Percentiles rank a stretch among this genome's conserved stretches.
Conservation (phyloP, 2,888 invertebrate genomes). For the Ormyrus nitidulus region DNA sequence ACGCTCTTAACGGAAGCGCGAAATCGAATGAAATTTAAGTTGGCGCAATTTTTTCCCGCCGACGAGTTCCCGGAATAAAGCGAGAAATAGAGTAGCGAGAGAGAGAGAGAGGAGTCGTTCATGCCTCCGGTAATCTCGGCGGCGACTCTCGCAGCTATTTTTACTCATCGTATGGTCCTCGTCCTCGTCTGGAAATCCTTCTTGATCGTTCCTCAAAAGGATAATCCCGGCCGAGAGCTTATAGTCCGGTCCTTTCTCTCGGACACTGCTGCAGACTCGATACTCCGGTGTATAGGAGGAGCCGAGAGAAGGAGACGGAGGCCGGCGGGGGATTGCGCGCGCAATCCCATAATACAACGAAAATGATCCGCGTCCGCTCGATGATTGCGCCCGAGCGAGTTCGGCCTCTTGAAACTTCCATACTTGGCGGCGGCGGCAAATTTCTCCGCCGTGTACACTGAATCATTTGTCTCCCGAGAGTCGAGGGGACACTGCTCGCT, state of each 20-base stretch:
- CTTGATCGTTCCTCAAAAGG: constrained; percentile 47
- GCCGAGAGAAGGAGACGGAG: not conserved
- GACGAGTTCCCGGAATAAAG: not conserved
- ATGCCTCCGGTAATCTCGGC: constrained; percentile 20
- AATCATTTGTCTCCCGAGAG: too few relatives aligned
- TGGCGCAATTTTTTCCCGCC: not conserved
- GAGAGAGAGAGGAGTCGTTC: not conserved
- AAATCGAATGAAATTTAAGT: constrained; percentile 46
- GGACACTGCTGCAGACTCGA: not conserved
- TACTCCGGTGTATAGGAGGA: not conserved
- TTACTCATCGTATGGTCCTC: constrained; percentile 17
- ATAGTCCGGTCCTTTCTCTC: constrained; percentile 16
- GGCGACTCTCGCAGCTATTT: constrained; percentile 21
- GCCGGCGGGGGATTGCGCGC: constrained; percentile 9
- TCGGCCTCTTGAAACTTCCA: constrained; percentile 2
- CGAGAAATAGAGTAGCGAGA: not conserved
- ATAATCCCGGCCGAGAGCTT: constrained; percentile 39
- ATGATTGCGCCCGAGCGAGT: constrained; percentile 6
- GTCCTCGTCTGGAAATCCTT: constrained; percentile 32
- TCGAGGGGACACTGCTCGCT: too few relatives aligned
- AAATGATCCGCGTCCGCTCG: constrained; percentile 31
- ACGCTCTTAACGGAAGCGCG: constrained; percentile 2
- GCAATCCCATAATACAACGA: constrained; percentile 12
- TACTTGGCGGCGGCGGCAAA: not conserved
- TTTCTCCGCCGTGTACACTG: too few relatives aligned